Percentiles rank a stretch among this genome's conserved stretches.
These are phyloP conservation scores for Onychostruthus taczanowskii DNA, from an alignment of 2,113 vertebrate species.

Conservation along the genomic window DNA sequence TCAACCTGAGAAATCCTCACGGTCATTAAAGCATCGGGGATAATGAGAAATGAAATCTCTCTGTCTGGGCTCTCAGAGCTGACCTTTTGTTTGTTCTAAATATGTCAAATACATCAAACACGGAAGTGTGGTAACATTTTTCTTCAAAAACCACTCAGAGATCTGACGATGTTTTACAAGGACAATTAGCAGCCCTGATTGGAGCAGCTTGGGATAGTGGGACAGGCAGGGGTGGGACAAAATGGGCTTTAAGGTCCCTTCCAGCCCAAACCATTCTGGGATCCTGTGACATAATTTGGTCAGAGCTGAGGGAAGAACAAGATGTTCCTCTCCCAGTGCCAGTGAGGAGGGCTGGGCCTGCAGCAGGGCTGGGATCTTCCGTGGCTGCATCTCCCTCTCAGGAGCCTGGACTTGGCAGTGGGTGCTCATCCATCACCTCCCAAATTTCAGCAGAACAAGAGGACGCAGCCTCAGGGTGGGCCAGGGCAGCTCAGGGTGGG, in stretches of 20 bases:
- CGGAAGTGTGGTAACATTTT: neutral
- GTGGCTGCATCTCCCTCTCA: neutral
- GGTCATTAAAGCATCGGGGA: neutral
- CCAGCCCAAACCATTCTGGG: neutral
- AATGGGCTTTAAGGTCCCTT: too few species aligned
- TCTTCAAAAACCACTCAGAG: neutral
- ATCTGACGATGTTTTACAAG: neutral
- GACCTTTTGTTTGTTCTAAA: neutral
- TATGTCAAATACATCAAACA: neutral
- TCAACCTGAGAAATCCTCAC: neutral
- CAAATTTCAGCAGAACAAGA: neutral
- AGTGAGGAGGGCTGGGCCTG: neutral
- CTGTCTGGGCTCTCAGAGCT: neutral
- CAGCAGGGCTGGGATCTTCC: neutral
- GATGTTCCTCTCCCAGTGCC: accelerated
- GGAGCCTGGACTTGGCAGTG: accelerated
- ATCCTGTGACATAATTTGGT: accelerated
- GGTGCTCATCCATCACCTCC: neutral
- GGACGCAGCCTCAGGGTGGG: neutral
- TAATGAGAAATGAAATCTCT: neutral
- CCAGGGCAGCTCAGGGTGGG: neutral
- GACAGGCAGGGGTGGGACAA: neutral
- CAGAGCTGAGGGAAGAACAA: neutral
- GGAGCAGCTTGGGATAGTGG: neutral
- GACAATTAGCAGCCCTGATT: neutral